phyloP scores from a whole-genome alignment of 2,888 invertebrate species.

The Ophioninae sp. region DNA sequence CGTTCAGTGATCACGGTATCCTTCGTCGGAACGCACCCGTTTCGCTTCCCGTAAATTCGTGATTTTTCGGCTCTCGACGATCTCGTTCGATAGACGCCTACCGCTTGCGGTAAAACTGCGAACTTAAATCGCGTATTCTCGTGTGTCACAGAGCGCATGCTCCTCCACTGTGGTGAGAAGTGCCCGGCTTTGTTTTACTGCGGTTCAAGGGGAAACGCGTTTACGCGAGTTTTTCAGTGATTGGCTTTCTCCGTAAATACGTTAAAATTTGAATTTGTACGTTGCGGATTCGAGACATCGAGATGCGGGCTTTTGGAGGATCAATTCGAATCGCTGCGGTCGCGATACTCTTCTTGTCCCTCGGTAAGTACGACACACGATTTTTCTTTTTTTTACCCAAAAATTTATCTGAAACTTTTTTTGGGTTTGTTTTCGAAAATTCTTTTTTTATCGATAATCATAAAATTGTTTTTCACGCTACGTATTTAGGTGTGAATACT shows the following conservation, averaged over 20 bases:
- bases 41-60: neutral
- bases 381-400: neutral
- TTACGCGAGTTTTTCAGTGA: constrained; percentile 42
- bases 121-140: constrained; percentile 17
- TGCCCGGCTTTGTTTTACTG: neutral
- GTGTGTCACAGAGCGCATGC: constrained; percentile 4
- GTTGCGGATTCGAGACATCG: neutral
- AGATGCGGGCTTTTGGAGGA: constrained; percentile 56
- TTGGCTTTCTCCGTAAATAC: constrained; percentile 11
- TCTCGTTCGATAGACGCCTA: neutral
- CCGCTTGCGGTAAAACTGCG: neutral
- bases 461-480: too few species aligned
- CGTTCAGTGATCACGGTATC: constrained; percentile 4
- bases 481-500: too few species aligned
- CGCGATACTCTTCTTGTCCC: constrained; percentile 51
- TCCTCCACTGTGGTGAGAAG: constrained; percentile 21
- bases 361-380: constrained; percentile 42
- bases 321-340: constrained; percentile 47
- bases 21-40: neutral
- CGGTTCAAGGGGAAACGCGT: neutral
- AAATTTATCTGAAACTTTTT: too few species aligned
- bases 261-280: constrained; percentile 13
- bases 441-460: too few species aligned
- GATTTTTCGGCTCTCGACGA: neutral
- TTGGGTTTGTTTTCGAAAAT: too few species aligned